A percentile compares a stretch with the other conserved stretches of the same genome.
Evolutionary conservation across 2,797 vertebrate genomes (phyloP).

Genomic region (Xiphophorus birchmanni): DNA sequence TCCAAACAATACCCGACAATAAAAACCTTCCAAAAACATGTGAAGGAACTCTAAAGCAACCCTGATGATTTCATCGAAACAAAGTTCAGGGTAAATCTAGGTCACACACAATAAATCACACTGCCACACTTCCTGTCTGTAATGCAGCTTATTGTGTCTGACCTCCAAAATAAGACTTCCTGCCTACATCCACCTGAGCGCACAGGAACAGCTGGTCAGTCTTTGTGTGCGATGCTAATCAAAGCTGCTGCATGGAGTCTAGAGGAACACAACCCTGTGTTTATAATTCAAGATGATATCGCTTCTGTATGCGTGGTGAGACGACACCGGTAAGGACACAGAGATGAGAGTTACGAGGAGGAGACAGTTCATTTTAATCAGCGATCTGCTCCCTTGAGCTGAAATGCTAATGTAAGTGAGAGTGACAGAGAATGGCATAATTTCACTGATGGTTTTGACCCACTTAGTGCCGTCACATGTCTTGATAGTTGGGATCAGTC

Average conservation of each 20-base stretch:
- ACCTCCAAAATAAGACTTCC: slow-evolving; percentile 66
- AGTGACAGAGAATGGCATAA: slow-evolving; percentile 53
- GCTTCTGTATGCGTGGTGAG: slow-evolving; percentile 29
- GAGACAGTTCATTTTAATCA: slow-evolving; percentile 52
- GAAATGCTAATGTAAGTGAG: slow-evolving; percentile 21
- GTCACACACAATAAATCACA: slow-evolving; percentile 34
- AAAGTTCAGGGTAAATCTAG: slow-evolving; percentile 13
- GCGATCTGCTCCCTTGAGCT: slow-evolving; percentile 54
- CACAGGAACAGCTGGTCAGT: slow-evolving; percentile 60
- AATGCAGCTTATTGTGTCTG: slow-evolving; percentile 58
- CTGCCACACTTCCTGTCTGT: slow-evolving; percentile 52
- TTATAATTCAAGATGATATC: slow-evolving; percentile 53
- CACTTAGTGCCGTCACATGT: slow-evolving; percentile 69
- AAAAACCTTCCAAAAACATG: neutral
- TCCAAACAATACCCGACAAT: neutral
- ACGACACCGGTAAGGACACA: slow-evolving; percentile 36
- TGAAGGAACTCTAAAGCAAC: neutral
- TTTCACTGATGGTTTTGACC: slow-evolving; percentile 73
- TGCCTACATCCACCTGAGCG: slow-evolving; percentile 63
- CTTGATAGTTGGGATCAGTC: slow-evolving; percentile 46
- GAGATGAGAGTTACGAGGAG: slow-evolving; percentile 23
- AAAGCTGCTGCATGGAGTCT: slow-evolving; percentile 52
- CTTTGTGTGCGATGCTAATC: slow-evolving; percentile 52
- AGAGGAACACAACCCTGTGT: slow-evolving; percentile 57
- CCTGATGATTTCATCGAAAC: neutral